Percentiles rank a stretch among this genome's conserved stretches.
Conservation (phyloP, 2,888 invertebrate species). For the Keiferia lycopersicella region DNA sequence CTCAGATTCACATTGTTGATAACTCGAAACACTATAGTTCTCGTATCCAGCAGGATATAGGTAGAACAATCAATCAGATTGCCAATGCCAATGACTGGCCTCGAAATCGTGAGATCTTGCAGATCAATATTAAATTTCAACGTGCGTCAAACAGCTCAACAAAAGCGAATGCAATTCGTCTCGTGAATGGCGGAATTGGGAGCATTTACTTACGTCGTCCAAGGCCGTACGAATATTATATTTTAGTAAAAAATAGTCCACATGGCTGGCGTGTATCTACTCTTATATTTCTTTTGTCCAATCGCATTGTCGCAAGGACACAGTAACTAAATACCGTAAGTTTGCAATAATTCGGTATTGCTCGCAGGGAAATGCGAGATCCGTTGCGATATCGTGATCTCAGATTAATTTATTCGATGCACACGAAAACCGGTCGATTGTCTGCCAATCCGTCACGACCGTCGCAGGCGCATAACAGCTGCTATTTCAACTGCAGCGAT, state of each 20-base stretch:
- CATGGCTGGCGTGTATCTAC: constrained; percentile 31
- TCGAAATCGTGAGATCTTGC: constrained; percentile 43
- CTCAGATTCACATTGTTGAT: constrained; percentile 5
- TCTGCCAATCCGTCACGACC: constrained; percentile 44
- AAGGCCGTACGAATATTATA: constrained; percentile 53
- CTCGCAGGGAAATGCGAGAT: constrained; percentile 16
- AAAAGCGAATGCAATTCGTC: constrained; percentile 53
- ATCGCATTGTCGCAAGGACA: constrained; percentile 36
- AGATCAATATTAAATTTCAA: constrained; percentile 34
- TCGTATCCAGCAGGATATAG: constrained; percentile 32
- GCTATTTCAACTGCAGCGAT: constrained; percentile 29
- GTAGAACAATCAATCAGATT: constrained; percentile 32
- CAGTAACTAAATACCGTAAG: constrained; percentile 12
- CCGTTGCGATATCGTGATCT: constrained; percentile 34
- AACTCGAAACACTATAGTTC: background rate
- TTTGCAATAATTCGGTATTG: constrained; percentile 12
- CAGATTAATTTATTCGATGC: constrained; percentile 37
- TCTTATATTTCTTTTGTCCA: constrained; percentile 44
- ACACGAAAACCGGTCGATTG: constrained; percentile 33
- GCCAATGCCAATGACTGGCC: constrained; percentile 41
- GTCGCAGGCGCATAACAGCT: constrained; percentile 29
- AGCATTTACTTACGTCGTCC: constrained; percentile 47
- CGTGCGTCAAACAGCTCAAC: constrained; percentile 29
- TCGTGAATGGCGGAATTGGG: constrained; percentile 72
- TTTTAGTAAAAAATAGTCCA: constrained; percentile 43